Base-by-base conservation (phyloP, 37 sponge, comb jelly and placozoan genomes). In the Oscarella lobularis region DNA sequence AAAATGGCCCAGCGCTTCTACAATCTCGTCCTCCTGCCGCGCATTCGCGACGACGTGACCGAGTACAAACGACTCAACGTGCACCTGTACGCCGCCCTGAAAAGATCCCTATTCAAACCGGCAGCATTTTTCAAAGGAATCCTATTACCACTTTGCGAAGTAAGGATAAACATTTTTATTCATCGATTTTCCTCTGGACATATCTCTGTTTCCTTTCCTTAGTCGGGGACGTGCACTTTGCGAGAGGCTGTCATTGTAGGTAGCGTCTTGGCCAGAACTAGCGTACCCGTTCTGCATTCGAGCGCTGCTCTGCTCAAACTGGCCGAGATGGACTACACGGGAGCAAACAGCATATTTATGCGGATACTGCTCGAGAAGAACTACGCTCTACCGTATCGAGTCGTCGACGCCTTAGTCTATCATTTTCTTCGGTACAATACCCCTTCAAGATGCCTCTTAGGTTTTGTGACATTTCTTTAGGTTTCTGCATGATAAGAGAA, bases 71-170 rank as follows among this genome's bases (percentile, higher is more conserved):
- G 85, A 30, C 89, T 98, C 34, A 98, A 98, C 77, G 86, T 80
- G 72, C 99, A 98, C 80, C 85, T 98, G 31, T 98, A 98, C 81
- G 79, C 84, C 85, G 83, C 96, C 3, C 79, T 94, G 9, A 98
- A 98, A 78, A 98, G 93, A 74, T 79, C 95, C 2, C 84, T 94
- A 20, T 98, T 88, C 80, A 93, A 94, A 39, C 95, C 99, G 36
- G 91, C 99, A 3, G 99, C 94, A 35, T 98, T 98, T 80, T 98
- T 98, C 82, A 98, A 98, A 67, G 92, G 95, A 0, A 69, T 98
- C n/a, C 83, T 98, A 9, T 79, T 98, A 1, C 95, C 99, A 20
- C 80, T 95, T 2, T 87, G 92, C 78, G 84, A 83, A 74, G 83
- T 82, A 39, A 66, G 83, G 31, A 5, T 68, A 4, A 14, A 68